phyloP scores from a whole-genome alignment of 1,140 invertebrate species.

The Teleogryllus occipitalis region DNA sequence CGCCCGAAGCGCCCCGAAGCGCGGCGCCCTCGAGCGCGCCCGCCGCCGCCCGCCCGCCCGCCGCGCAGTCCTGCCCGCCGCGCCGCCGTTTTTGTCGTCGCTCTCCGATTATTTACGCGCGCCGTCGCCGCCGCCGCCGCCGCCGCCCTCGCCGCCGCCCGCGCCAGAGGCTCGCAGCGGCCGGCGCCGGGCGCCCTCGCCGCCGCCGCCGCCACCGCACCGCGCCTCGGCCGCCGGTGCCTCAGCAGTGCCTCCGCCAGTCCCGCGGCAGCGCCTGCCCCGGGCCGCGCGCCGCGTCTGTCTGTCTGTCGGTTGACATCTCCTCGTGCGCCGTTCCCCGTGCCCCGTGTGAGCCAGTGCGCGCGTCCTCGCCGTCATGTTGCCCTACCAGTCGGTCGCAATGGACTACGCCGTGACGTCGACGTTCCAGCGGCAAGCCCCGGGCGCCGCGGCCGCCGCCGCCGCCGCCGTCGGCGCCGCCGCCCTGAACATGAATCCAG shows the following conservation, averaged over 20 bases:
- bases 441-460: conserved; percentile 34
- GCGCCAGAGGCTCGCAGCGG: too few relatives aligned
- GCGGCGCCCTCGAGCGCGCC: background rate
- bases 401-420: conserved; percentile 75
- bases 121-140: too few relatives aligned
- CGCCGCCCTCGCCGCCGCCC: too few relatives aligned
- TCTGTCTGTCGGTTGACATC: background rate
- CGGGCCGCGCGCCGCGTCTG: background rate
- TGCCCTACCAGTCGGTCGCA: conserved; percentile 78
- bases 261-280: background rate
- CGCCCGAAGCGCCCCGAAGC: too few relatives aligned
- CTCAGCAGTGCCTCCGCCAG: background rate
- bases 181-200: too few relatives aligned
- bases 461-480: conserved; percentile 14
- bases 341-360: background rate
- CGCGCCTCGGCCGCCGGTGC: background rate
- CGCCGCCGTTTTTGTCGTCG: background rate
- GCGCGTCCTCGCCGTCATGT: conserved; percentile 44
- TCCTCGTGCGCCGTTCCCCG: background rate
- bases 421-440: conserved; percentile 62
- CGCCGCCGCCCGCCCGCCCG: too few relatives aligned
- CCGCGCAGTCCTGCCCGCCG: too few relatives aligned
- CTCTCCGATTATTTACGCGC: background rate
- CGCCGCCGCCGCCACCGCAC: background rate
- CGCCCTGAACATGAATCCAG: conserved; percentile 33